Evolutionary conservation across 1,140 invertebrate genomes (phyloP).

Genomic region (Apis laboriosa): DNA sequence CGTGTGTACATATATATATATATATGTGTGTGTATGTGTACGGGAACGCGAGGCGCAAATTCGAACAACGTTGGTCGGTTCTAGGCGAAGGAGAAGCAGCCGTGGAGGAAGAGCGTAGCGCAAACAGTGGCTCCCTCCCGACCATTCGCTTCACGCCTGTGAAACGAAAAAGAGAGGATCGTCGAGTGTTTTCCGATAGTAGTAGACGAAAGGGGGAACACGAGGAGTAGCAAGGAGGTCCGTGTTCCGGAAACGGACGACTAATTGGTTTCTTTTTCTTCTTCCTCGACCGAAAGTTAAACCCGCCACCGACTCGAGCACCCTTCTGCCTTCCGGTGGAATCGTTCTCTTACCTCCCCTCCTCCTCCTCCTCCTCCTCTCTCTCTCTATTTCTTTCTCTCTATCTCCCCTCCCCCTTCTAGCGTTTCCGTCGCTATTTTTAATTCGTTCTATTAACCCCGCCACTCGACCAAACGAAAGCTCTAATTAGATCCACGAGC

Average conservation of each 20-base stretch:
- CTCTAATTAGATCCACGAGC: not conserved
- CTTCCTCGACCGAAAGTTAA: constrained; percentile 14
- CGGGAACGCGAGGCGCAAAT: not conserved
- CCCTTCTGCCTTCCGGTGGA: constrained; percentile 1
- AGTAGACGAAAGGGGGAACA: not conserved
- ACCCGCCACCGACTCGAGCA: not conserved
- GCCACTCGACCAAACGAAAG: not conserved
- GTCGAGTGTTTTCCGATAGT: constrained; percentile 32
- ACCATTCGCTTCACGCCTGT: constrained; percentile 6
- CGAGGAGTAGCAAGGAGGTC: not conserved
- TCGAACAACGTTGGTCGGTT: constrained; percentile 12
- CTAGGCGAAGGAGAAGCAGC: not conserved
- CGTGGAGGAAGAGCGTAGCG: not conserved
- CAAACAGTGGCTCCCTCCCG: constrained; percentile 15
- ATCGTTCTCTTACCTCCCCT: not conserved
- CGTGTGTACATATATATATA: not conserved
- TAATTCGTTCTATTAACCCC: constrained; percentile 23
- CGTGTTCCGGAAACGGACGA: constrained; percentile 14
- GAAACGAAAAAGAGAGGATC: constrained; percentile 29
- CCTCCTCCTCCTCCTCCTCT: too few species aligned
- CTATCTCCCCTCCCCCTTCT: not conserved
- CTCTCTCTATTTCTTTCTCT: too few species aligned
- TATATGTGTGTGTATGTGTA: not conserved
- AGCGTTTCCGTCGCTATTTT: not conserved
- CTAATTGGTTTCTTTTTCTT: constrained; percentile 26